Conservation (phyloP, 2,888 invertebrate species). For the Argyresthia albistria region DNA sequence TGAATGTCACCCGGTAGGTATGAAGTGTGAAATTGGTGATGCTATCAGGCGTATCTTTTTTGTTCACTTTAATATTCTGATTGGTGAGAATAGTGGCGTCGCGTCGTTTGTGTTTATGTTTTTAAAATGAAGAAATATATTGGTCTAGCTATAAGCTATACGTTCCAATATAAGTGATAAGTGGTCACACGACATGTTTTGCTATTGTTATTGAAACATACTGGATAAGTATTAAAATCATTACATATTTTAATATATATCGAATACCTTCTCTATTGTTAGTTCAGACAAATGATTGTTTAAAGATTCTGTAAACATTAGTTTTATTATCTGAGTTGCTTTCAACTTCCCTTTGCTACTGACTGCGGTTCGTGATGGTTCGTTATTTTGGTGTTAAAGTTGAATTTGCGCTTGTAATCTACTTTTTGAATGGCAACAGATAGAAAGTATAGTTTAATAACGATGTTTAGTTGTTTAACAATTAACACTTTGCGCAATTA, state of each 20-base stretch:
- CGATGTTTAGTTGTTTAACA: not conserved
- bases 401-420: constrained; percentile 37
- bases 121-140: not conserved
- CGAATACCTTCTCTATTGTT: too few species aligned
- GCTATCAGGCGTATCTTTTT: constrained; percentile 24
- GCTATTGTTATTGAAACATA: not conserved
- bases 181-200: not conserved
- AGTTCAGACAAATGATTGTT: too few species aligned
- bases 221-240: too few species aligned
- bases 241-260: too few species aligned
- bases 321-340: too few species aligned
- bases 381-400: constrained; percentile 61
- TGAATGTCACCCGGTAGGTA: constrained; percentile 22
- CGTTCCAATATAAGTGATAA: too few species aligned
- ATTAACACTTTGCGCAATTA: not conserved
- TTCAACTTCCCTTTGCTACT: constrained; percentile 46
- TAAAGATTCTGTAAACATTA: too few species aligned
- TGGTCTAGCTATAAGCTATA: not conserved
- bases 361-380: constrained; percentile 50
- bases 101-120: too few species aligned
- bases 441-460: not conserved
- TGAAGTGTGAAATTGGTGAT: constrained; percentile 62
- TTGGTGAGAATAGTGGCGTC: not conserved
- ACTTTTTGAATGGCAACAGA: not conserved
- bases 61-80: not conserved